These are phyloP conservation scores for Ondatra zibethicus DNA, from an alignment of 2,113 vertebrate species.

Conservation along the genomic window DNA sequence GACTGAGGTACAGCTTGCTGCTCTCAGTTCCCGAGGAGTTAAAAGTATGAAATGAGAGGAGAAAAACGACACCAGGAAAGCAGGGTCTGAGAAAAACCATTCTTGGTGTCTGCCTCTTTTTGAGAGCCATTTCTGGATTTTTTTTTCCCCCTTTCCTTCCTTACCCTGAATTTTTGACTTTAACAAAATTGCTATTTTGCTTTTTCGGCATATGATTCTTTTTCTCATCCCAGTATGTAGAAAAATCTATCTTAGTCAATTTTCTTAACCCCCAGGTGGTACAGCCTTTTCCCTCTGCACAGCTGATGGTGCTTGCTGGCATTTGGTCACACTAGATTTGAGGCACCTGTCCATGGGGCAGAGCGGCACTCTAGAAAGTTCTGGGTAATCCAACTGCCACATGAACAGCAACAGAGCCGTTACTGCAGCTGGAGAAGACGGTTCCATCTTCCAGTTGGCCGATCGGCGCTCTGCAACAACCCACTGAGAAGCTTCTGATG, in stretches of 20 bases:
- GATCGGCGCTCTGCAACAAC: background rate
- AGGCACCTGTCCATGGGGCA: background rate
- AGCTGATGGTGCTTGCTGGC: background rate
- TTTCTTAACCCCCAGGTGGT: background rate
- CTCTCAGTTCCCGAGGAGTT: too few species aligned
- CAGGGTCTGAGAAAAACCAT: background rate
- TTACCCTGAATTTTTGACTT: background rate
- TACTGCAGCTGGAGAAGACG: too few species aligned
- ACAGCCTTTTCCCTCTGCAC: too few species aligned
- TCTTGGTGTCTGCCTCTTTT: background rate
- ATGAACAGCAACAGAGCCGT: background rate
- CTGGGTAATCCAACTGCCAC: background rate
- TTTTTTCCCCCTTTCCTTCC: background rate
- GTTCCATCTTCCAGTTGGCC: background rate
- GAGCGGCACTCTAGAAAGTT: background rate
- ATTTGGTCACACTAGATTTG: background rate
- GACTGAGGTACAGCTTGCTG: background rate
- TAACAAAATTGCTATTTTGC: background rate
- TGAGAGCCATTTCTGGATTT: background rate
- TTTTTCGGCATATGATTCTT: background rate
- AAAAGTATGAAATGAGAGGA: background rate
- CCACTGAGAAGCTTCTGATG: too few species aligned
- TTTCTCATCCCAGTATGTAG: background rate
- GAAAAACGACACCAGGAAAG: background rate
- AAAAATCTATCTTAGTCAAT: background rate